Evolutionary conservation across 2,113 vertebrate genomes (phyloP), one percentile per base, ranked within the genome.

Genomic region (Oreochromis aureus): DNA sequence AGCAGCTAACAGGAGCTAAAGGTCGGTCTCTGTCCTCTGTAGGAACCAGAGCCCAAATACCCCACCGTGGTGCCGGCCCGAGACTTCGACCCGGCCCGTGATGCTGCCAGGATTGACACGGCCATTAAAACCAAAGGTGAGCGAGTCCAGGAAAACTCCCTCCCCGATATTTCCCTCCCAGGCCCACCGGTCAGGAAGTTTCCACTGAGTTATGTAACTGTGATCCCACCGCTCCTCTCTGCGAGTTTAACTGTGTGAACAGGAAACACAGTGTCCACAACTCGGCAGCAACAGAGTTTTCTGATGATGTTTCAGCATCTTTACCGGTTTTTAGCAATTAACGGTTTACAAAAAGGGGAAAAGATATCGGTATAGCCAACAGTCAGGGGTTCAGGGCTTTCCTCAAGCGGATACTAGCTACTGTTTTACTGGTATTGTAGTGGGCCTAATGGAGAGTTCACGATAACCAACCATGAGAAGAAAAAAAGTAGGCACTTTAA

Each of bases 61-160:
- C 97, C 97, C 85, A 97, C 96, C 0, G 96, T 97, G 91, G 92
- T 96, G 11, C 87, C 96, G 2, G 89, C 4, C 0, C 13, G 51
- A 10, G 95, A 98, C 94, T 99, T 99, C 1, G 98, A 99, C 84
- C 97, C 98, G 0, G 97, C 97, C 3, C 95, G 95, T 6, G 99
- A 99, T 12, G 98, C 98, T 19, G 85, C 96, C 2, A 96, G 97
- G 84, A 96, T 99, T 1, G 98, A 99, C 51, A 97, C 97, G 0
- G 98, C 99, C 89, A 97, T 99, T 95, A 98, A 98, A 95, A 98
- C 98, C 24, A 99, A 99, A 97, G 98, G 99, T 99, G 85, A 93
- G 92, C 3, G 3, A 22, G 71, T 61, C 41, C 61, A 59, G n/a
- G 24, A 53, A 32, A 39, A 7, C 39, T 1, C 9, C 44, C 30